These are phyloP conservation scores for Notocelia uddmanniana DNA, from an alignment of 2,888 invertebrate genomes.

Conservation along the genomic window DNA sequence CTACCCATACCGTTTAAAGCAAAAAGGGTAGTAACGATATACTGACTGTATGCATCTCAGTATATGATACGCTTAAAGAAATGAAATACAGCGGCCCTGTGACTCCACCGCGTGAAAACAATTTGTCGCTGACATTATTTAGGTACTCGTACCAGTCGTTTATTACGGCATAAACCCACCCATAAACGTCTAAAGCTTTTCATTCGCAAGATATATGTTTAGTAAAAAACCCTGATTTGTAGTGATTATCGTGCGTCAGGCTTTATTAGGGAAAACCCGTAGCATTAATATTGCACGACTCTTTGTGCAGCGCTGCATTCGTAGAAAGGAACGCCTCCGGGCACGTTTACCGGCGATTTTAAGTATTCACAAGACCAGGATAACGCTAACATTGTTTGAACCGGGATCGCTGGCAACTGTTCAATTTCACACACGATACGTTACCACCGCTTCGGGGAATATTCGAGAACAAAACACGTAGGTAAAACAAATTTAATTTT, in stretches of 20 bases:
- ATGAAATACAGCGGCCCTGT: background rate
- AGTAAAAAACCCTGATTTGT: background rate
- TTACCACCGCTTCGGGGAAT: conserved; percentile 60
- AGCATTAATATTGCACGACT: conserved; percentile 31
- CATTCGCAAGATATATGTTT: background rate
- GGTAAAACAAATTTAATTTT: conserved; percentile 49
- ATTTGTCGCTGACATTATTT: no score
- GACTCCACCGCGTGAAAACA: no score
- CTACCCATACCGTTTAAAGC: conserved; percentile 1
- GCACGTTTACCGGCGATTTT: conserved; percentile 23
- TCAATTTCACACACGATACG: conserved; percentile 65
- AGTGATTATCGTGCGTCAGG: conserved; percentile 6
- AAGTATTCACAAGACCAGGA: conserved; percentile 26
- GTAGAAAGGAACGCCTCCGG: conserved; percentile 31
- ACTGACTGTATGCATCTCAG: background rate
- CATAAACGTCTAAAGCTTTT: background rate
- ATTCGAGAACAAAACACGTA: conserved; percentile 62
- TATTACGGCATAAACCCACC: background rate
- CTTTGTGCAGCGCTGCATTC: conserved; percentile 25
- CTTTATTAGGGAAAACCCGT: conserved; percentile 27
- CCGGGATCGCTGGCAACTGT: conserved; percentile 55
- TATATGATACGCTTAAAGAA: background rate
- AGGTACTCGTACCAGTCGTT: no score
- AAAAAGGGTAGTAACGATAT: background rate
- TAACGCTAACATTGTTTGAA: conserved; percentile 16